A percentile compares a stretch with the other conserved stretches of the same genome.
Conservation (phyloP, 2,113 vertebrate genomes). For the Takifugu flavidus region DNA sequence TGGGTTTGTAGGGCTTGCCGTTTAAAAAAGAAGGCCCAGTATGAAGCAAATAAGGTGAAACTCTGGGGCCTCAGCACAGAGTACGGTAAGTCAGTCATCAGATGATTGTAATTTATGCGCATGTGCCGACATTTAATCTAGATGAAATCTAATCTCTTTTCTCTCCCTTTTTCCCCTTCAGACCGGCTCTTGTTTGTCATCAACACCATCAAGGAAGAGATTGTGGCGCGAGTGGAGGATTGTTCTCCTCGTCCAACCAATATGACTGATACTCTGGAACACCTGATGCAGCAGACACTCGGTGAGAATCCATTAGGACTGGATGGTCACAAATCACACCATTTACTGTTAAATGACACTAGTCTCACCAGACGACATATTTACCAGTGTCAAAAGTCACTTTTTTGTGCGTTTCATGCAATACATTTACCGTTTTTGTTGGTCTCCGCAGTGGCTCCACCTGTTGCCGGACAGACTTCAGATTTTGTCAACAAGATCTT, state of each 20-base stretch:
- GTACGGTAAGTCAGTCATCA: slow-evolving; percentile 81
- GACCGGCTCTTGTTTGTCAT: slow-evolving; percentile 97
- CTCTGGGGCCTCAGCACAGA: slow-evolving; percentile 98
- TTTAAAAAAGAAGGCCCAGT: slow-evolving; percentile 99
- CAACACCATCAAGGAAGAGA: slow-evolving; percentile 98
- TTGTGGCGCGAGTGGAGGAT: slow-evolving; percentile 90
- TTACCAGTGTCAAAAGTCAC: too few relatives aligned
- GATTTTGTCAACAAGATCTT: slow-evolving; percentile 99
- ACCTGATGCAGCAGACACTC: slow-evolving; percentile 91
- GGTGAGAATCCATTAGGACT: slow-evolving; percentile 73
- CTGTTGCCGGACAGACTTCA: slow-evolving; percentile 94
- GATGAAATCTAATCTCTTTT: slow-evolving; percentile 4
- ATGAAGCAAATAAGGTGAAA: slow-evolving; percentile 99
- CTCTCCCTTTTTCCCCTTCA: slow-evolving; percentile 50
- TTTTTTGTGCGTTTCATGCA: too few relatives aligned
- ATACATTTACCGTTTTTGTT: background rate
- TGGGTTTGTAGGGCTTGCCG: slow-evolving; percentile 85
- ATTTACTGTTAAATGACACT: too few relatives aligned
- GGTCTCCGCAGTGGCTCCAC: slow-evolving; percentile 75
- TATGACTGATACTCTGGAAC: slow-evolving; percentile 91
- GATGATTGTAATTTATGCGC: background rate
- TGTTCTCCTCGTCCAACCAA: slow-evolving; percentile 81
- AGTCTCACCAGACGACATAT: too few relatives aligned
- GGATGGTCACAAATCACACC: too few relatives aligned
- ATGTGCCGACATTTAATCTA: background rate